phyloP scores from a whole-genome alignment of 2,888 invertebrate genomes.

The Petrolisthes cinctipes region DNA sequence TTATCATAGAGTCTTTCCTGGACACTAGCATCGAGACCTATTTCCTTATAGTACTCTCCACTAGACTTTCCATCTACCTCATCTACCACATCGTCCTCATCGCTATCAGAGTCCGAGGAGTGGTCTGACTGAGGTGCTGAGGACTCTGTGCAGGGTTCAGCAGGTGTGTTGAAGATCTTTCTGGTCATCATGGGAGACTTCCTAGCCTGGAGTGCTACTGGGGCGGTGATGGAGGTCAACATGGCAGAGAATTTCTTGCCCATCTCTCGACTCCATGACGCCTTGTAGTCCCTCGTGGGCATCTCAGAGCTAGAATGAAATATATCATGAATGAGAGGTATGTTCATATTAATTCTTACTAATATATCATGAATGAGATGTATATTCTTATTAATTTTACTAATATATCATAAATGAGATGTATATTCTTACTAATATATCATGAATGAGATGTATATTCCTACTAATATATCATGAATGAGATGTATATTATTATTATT shows the following conservation, averaged over 20 bases:
- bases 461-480: too few species aligned
- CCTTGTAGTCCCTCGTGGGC: slow-evolving; percentile 26
- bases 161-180: not conserved
- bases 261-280: slow-evolving; percentile 40
- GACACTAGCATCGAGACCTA: slow-evolving; percentile 46
- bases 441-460: too few species aligned
- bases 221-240: slow-evolving; percentile 27
- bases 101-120: slow-evolving; percentile 34
- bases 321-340: not conserved
- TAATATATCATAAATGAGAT: too few species aligned
- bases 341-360: too few species aligned
- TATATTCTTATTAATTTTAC: too few species aligned
- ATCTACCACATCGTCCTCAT: slow-evolving; percentile 21
- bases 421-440: too few species aligned
- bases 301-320: slow-evolving; percentile 29
- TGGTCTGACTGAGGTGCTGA: not conserved
- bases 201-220: not conserved
- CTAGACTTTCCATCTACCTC: slow-evolving; percentile 38
- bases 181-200: not conserved
- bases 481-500: too few species aligned
- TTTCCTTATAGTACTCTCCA: slow-evolving; percentile 41
- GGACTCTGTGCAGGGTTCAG: not conserved
- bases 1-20: slow-evolving; percentile 56
- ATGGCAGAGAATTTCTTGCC: slow-evolving; percentile 38
- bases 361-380: too few species aligned